Evolutionary conservation across 2,797 vertebrate species (phyloP), one percentile per base, ranked within the genome.

Genomic region (Esox lucius): DNA sequence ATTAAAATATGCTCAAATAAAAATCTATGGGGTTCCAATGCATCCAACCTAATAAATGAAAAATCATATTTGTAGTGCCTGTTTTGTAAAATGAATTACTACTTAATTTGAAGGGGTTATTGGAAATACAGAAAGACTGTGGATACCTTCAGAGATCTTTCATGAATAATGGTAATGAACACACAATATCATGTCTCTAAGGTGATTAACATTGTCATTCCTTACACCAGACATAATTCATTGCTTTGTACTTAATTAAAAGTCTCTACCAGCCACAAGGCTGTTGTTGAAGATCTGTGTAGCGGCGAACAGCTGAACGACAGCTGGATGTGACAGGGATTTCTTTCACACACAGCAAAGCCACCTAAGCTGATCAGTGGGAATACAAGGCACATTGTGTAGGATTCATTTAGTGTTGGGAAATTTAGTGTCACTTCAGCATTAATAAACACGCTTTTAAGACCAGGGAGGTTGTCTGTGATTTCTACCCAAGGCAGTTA

Each of bases 301-400:
- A 39, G 7, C 35, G 1, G 66, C 65, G 51, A 5, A 46, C 51
- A 75, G 53, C 8, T n/a, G 51, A 15, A 17, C 1, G 24, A 74
- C 70, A 78, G 78, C 39, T 75, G 74, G n/a, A 66, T 19, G 16
- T 75, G 81, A 84, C 74, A 75, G 75, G 33, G 64, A 39, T 53
- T 70, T 73, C 75, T 77, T 48, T 80, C 33, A 28, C 3, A 70
- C 59, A 73, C 69, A 73, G 75, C 71, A 72, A 70, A 62, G 17
- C 42, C 69, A 46, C 67, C 51, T 2, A 16, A 24, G 24, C 26
- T 51, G 15, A 70, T 64, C 66, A 53, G 71, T 71, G n/a, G 74
- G 46, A 65, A 72, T 74, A 77, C 64, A 85, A 90, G 86, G 87
- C 87, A 89, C 82, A 75, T 24, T 2, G 64, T 79, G 71, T 65